Conservation (phyloP, 2,113 vertebrate species). For the Myocastor coypus region DNA sequence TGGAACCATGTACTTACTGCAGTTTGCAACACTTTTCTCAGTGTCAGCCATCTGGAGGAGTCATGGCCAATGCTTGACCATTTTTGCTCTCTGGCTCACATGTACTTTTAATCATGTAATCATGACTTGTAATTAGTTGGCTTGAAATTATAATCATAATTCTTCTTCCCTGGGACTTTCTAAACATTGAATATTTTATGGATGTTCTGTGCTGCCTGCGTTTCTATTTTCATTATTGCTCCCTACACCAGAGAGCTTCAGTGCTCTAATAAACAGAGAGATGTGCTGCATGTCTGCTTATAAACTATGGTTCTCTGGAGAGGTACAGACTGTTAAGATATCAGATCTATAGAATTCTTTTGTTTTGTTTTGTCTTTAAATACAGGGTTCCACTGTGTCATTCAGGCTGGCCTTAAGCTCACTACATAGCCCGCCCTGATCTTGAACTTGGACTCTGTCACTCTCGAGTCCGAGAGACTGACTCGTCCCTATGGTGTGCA, state of each 20-base stretch:
- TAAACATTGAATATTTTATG: slow-evolving; percentile 6
- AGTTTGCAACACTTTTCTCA: too few species aligned
- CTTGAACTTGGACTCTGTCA: not conserved
- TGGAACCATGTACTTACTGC: too few species aligned
- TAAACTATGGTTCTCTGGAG: not conserved
- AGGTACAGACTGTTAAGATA: not conserved
- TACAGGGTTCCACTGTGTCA: not conserved
- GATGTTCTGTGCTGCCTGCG: not conserved
- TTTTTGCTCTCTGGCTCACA: not conserved
- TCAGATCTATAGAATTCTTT: not conserved
- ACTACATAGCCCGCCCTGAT: not conserved
- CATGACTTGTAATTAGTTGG: not conserved
- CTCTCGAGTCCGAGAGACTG: not conserved
- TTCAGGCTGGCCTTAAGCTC: not conserved
- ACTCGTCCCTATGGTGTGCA: not conserved
- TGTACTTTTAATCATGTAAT: not conserved
- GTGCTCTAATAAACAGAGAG: not conserved
- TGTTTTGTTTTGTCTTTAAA: not conserved
- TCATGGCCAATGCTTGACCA: too few species aligned
- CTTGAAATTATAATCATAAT: not conserved
- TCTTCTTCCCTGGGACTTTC: not conserved
- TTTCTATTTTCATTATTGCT: slow-evolving; percentile 42
- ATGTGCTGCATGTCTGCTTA: not conserved
- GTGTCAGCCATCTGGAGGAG: too few species aligned
- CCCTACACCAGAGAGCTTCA: not conserved